phyloP scores from a whole-genome alignment of 1,140 invertebrate species.

The Physella acuta region DNA sequence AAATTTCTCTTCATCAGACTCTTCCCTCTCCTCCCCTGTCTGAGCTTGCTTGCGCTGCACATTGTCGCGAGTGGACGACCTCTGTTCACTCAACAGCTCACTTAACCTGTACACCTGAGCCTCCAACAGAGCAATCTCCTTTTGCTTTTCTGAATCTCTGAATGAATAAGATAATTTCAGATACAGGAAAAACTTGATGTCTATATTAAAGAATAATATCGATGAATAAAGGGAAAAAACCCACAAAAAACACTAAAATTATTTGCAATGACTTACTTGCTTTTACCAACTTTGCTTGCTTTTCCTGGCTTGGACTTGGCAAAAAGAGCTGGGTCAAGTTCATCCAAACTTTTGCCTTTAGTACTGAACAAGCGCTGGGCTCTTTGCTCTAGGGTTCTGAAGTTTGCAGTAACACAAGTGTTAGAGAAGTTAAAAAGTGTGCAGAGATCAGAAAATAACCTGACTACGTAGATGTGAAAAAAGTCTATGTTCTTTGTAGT shows the following conservation, averaged over 20 bases:
- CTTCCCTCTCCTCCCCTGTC: slow-evolving; percentile 74
- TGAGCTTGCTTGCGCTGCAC: slow-evolving; percentile 96
- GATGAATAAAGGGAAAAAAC: not conserved
- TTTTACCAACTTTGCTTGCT: slow-evolving; percentile 48
- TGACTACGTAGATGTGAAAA: too few species aligned
- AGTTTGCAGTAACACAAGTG: too few species aligned
- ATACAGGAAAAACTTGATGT: not conserved
- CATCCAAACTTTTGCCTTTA: slow-evolving; percentile 84
- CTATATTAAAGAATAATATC: not conserved
- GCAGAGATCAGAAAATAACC: too few species aligned
- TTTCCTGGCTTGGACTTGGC: slow-evolving; percentile 70
- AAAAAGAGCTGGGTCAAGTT: slow-evolving; percentile 84
- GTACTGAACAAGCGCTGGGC: slow-evolving; percentile 93
- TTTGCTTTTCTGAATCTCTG: slow-evolving; percentile 61
- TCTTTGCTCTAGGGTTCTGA: slow-evolving; percentile 89
- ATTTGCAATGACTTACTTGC: slow-evolving; percentile 14
- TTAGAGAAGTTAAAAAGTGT: too few species aligned
- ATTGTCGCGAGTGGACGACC: slow-evolving; percentile 93
- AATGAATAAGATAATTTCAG: not conserved
- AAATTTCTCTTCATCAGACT: slow-evolving; percentile 77
- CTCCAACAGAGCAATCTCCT: slow-evolving; percentile 77
- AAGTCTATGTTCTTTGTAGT: too few species aligned
- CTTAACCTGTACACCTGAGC: slow-evolving; percentile 85
- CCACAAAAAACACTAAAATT: not conserved
- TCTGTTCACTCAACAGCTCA: slow-evolving; percentile 71